Evolutionary conservation across 2,888 invertebrate genomes (phyloP).

Genomic region (Cenopis cana): DNA sequence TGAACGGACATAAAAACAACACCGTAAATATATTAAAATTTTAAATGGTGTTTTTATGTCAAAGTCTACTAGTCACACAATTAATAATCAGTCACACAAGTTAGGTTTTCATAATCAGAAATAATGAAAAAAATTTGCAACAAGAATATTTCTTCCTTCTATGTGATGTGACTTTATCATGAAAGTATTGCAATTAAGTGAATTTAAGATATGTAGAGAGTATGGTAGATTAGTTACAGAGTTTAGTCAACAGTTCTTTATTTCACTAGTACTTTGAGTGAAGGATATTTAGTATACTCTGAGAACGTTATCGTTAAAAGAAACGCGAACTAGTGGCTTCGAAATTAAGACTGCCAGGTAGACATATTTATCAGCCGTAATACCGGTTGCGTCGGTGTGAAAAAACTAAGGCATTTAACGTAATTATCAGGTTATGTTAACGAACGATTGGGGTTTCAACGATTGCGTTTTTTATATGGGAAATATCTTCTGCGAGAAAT

Average conservation of each 20-base stretch:
- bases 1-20: not conserved
- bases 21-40: no score
- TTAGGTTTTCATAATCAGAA: not conserved
- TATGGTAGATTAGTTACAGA: no score
- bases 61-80: not conserved
- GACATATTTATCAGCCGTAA: conserved; percentile 33
- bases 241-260: no score
- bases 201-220: no score
- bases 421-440: conserved; percentile 32
- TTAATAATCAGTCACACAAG: no score
- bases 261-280: not conserved
- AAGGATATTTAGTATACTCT: not conserved
- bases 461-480: conserved; percentile 10
- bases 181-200: not conserved
- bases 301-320: conserved; percentile 20
- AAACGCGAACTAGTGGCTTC: conserved; percentile 6
- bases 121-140: not conserved
- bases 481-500: not conserved
- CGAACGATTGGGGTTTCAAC: conserved; percentile 13
- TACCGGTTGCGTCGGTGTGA: conserved; percentile 28
- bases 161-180: not conserved
- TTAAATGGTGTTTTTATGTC: not conserved
- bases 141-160: not conserved
- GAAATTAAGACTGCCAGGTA: conserved; percentile 26
- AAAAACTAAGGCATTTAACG: conserved; percentile 28